Percentiles rank a stretch among this genome's conserved stretches.
Conservation (phyloP, 2,797 vertebrate species). For the Selene dorsalis region DNA sequence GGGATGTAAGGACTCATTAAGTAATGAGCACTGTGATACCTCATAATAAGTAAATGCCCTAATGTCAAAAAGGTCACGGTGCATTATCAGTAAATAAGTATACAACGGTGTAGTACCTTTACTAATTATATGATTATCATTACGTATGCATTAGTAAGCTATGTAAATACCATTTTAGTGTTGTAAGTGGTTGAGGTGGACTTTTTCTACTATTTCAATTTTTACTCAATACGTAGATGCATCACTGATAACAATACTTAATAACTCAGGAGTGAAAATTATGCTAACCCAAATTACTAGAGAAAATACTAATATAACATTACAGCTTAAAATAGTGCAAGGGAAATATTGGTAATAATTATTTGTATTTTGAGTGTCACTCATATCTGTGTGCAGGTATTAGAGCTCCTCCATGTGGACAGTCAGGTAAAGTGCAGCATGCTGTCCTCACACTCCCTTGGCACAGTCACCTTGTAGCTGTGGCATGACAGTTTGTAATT, state of each 20-base stretch:
- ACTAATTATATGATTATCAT: background rate
- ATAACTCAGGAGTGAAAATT: background rate
- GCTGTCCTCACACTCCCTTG: conserved; percentile 92
- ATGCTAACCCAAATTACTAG: too few species aligned
- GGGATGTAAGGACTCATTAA: background rate
- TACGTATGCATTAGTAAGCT: background rate
- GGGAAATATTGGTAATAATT: background rate
- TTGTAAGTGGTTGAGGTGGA: background rate
- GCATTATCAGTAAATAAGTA: background rate
- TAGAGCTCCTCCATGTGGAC: conserved; percentile 37
- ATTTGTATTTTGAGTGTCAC: background rate
- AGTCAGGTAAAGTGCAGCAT: conserved; percentile 95
- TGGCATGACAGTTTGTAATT: conserved; percentile 93
- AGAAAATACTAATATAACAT: too few species aligned
- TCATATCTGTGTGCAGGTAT: background rate
- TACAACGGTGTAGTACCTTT: too few species aligned
- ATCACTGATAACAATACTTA: background rate
- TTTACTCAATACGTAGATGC: background rate
- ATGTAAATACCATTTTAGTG: background rate
- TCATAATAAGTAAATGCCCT: background rate
- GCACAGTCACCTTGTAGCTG: conserved; percentile 89
- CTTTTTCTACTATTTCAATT: background rate
- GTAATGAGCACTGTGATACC: background rate
- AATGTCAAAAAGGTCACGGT: background rate
- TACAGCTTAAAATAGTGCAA: background rate